These are phyloP conservation scores for Mugil cephalus DNA, from an alignment of 2,113 vertebrate genomes.

Conservation along the genomic window DNA sequence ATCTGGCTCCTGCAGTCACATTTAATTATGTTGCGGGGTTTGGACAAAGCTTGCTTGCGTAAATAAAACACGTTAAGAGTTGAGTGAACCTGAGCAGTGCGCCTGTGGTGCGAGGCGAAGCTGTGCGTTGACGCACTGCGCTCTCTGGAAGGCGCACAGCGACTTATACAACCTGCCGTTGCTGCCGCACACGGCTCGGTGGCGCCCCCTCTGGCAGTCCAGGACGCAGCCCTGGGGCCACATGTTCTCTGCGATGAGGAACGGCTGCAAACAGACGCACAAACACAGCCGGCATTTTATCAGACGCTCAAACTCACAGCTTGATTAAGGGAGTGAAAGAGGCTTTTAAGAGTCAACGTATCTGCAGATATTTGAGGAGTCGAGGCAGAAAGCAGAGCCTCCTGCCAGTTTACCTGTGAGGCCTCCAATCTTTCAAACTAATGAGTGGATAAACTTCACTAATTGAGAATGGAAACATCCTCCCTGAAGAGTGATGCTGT, in stretches of 20 bases:
- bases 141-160: conserved; percentile 74
- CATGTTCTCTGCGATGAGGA: conserved; percentile 79
- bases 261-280: conserved; percentile 47
- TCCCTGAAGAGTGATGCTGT: background rate
- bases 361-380: no score
- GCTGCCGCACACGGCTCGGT: conserved; percentile 70
- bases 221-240: conserved; percentile 66
- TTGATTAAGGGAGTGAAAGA: no score
- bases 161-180: conserved; percentile 78
- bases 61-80: no score
- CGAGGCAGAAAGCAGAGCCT: no score
- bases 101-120: conserved; percentile 44
- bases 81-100: conserved; percentile 69
- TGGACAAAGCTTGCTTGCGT: no score
- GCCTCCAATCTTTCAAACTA: background rate
- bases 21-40: no score
- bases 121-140: conserved; percentile 70
- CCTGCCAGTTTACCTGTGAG: background rate
- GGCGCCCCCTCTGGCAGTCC: conserved; percentile 74
- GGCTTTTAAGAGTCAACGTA: no score
- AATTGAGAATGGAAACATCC: background rate
- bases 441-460: conserved; percentile 5
- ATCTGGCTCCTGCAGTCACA: no score
- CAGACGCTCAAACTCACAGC: no score
- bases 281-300: no score